phyloP scores from a whole-genome alignment of 2,113 vertebrate species.

The Lynx canadensis region DNA sequence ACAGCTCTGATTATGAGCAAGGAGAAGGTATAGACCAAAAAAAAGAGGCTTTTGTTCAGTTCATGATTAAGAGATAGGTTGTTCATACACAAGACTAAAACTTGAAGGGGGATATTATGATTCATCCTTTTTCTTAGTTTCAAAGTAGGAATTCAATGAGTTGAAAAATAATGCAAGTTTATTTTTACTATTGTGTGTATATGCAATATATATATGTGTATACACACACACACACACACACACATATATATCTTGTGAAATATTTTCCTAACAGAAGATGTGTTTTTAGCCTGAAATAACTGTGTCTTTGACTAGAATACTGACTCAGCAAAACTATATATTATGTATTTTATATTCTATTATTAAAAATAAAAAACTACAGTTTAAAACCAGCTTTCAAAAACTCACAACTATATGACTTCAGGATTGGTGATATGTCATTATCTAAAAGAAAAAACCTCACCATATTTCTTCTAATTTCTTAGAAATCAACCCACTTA shows the following conservation, averaged over 20 bases:
- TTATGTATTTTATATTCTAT: background rate
- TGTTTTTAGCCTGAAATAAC: background rate
- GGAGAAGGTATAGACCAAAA: background rate
- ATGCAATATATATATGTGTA: background rate
- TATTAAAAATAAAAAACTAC: slow-evolving; percentile 9
- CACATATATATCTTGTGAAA: background rate
- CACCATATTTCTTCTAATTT: background rate
- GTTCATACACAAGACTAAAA: background rate
- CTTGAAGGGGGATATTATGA: background rate
- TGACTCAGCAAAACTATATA: background rate
- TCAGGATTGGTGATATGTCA: background rate
- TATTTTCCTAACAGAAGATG: background rate
- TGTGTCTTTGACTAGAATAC: slow-evolving; percentile 27
- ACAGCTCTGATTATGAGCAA: background rate
- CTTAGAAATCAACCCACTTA: background rate
- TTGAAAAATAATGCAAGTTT: slow-evolving; percentile 15
- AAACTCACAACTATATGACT: background rate
- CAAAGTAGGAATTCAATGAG: slow-evolving; percentile 22
- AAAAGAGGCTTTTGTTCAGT: background rate
- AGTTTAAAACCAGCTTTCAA: slow-evolving; percentile 8
- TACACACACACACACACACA: too few relatives aligned
- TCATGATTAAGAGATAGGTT: background rate
- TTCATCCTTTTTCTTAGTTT: background rate
- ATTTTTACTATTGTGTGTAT: background rate
- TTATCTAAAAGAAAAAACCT: slow-evolving; percentile 14